Evolutionary conservation across 2,797 vertebrate genomes (phyloP).

Genomic region (Cyprinella venusta): DNA sequence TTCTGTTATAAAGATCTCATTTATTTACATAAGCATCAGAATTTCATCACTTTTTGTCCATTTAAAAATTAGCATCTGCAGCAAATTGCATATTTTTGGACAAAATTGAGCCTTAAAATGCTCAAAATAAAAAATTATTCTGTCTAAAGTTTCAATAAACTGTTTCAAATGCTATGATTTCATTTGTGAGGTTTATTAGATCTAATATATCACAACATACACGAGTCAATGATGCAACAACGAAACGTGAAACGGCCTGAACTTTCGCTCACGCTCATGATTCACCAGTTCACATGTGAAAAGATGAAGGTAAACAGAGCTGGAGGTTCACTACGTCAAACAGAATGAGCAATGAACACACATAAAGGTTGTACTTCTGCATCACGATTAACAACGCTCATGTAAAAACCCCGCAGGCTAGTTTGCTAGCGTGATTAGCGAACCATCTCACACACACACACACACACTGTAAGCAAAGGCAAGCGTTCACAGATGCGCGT

Average conservation of each 20-base stretch:
- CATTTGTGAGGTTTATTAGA: background rate
- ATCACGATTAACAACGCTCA: background rate
- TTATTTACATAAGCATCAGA: background rate
- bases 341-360: background rate
- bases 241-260: background rate
- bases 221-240: no score
- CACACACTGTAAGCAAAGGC: constrained; percentile 2
- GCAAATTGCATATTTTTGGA: background rate
- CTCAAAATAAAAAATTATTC: background rate
- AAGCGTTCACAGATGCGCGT: constrained; percentile 20
- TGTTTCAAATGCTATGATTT: background rate
- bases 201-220: background rate
- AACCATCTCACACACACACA: background rate
- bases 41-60: background rate
- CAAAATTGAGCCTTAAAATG: background rate
- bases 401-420: background rate
- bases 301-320: background rate
- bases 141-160: background rate
- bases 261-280: background rate
- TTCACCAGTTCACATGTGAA: background rate
- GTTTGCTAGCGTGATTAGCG: background rate
- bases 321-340: background rate
- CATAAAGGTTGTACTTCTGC: background rate
- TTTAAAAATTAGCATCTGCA: background rate
- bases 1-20: background rate